Evolutionary conservation across 2,113 vertebrate genomes (phyloP), one percentile per base, ranked within the genome.

Genomic region (Ophthalmolycus amberensis): DNA sequence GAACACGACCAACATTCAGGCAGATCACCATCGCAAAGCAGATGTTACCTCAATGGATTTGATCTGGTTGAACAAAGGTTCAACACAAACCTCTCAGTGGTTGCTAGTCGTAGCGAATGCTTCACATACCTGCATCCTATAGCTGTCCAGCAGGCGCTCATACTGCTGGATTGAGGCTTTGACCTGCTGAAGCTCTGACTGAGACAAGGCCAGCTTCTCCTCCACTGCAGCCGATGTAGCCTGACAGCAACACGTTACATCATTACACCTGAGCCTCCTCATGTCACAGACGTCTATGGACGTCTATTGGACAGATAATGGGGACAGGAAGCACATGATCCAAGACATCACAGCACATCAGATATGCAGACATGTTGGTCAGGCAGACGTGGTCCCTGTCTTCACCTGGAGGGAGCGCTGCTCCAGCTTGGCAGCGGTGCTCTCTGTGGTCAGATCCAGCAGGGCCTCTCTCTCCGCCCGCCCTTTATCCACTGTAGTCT

Each of bases 371-470:
- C n/a, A 52, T 66, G 59, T 22, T 29, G 16, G 65, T 58, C 5
- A 68, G 11, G 15, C 22, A 37, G 50, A 40, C 8, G 18, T 22
- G 34, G 42, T 56, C 5, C 37, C 54, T 58, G 60, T 7, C 12
- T 65, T 42, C 50, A 98, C 97, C 97, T 96, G 97, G 0, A 98
- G 95, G 65, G 87, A 95, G 83, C 98, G 97, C 2, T 97, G 97
- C 77, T 99, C 97, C 59, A 96, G 86, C 64, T 95, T 96, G 64
- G 93, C 90, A 5, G 93, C 44, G 0, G 92, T 91, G 67, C 85
- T 94, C 37, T 98, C 97, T 1, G 94, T 82, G 18, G 87, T 95
- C 82, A 97, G 95, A 40, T 96, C 94, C 37, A 95, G 25, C 63
- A 98, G 81, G 12, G 84, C 60, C 5, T 96, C 95, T 56, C 94